phyloP scores from a whole-genome alignment of 2,113 vertebrate genomes.

The Dascyllus trimaculatus region DNA sequence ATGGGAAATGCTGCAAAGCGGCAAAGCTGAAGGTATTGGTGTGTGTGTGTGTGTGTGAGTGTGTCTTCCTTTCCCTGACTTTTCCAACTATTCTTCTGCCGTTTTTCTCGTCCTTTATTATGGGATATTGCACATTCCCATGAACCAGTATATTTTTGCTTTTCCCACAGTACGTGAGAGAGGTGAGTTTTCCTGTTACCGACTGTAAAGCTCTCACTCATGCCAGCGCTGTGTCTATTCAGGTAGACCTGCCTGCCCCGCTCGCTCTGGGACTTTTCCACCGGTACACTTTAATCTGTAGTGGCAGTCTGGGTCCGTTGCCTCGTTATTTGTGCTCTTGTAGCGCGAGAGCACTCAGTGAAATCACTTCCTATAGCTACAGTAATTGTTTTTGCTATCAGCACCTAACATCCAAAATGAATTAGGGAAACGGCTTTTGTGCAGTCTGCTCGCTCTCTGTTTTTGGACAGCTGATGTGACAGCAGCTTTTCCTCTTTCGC shows the following conservation, averaged over 20 bases:
- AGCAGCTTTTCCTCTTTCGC: constrained; percentile 23
- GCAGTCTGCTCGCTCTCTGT: constrained; percentile 23
- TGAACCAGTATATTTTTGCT: constrained; percentile 5
- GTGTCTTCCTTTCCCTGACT: not conserved
- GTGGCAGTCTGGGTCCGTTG: constrained; percentile 28
- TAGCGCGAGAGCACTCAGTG: constrained; percentile 39
- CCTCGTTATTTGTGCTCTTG: constrained; percentile 58
- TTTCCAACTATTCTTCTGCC: not conserved
- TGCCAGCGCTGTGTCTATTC: constrained; percentile 29
- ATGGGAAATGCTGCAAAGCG: constrained; percentile 48
- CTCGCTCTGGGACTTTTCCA: constrained; percentile 42
- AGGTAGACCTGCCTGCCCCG: constrained; percentile 46
- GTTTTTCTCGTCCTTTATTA: not conserved
- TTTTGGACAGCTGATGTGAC: constrained; percentile 43
- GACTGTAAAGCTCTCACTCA: constrained; percentile 39
- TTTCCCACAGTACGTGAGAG: constrained; percentile 5
- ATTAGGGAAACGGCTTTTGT: constrained; percentile 64
- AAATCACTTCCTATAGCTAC: constrained; percentile 55
- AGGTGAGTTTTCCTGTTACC: not conserved
- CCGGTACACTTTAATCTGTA: constrained; percentile 47
- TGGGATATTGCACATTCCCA: constrained; percentile 12
- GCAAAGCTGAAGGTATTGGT: constrained; percentile 49
- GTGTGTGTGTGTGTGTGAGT: constrained; percentile 1
- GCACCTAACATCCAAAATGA: constrained; percentile 66
- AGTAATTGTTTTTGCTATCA: constrained; percentile 71